Conservation (phyloP, 2,797 vertebrate species). For the Oreochromis grahami region DNA sequence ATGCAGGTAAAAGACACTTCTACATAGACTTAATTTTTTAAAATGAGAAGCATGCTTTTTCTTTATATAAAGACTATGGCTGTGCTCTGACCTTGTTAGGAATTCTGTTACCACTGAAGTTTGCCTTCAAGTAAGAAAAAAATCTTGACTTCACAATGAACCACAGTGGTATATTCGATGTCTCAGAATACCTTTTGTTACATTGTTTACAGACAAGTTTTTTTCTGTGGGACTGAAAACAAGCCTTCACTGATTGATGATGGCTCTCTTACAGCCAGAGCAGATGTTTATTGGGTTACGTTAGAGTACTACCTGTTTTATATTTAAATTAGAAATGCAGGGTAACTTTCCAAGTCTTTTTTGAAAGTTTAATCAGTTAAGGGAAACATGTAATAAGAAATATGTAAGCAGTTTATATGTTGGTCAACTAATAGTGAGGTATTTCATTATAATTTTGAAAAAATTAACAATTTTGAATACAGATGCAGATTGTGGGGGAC, state of each 20-base stretch:
- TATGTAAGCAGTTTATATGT: not conserved
- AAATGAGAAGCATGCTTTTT: not conserved
- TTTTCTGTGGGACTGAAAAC: not conserved
- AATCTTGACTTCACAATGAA: not conserved
- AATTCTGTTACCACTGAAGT: accelerated
- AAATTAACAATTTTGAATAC: accelerated
- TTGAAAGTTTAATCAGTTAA: not conserved
- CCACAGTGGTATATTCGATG: accelerated
- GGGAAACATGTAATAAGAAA: not conserved
- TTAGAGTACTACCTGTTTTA: not conserved
- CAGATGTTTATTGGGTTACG: not conserved
- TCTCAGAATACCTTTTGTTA: not conserved
- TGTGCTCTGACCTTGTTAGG: not conserved
- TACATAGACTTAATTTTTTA: not conserved
- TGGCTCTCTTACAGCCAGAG: not conserved
- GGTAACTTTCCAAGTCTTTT: accelerated
- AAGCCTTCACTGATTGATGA: not conserved
- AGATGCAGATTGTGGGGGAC: not conserved
- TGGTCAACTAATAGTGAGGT: not conserved
- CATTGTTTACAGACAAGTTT: accelerated
- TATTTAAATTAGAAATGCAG: not conserved
- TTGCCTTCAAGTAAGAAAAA: not conserved
- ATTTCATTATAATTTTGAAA: not conserved
- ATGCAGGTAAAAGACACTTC: not conserved
- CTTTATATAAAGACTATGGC: not conserved